Conservation (phyloP, 2,797 vertebrate species). For the Hyperoplus immaculatus region DNA sequence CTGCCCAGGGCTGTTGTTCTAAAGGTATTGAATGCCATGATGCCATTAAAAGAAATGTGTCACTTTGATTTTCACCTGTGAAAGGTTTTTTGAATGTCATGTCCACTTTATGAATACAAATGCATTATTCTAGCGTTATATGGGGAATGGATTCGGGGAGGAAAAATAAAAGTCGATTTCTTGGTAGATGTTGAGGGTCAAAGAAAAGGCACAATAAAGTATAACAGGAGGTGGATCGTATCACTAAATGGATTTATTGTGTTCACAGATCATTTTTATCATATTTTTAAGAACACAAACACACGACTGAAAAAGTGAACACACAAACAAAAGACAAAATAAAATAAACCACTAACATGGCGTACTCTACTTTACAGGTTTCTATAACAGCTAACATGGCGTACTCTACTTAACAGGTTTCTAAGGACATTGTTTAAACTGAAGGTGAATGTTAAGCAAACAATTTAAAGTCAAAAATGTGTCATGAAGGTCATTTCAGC, state of each 20-base stretch:
- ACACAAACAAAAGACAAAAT: too few relatives aligned
- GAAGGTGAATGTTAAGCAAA: too few relatives aligned
- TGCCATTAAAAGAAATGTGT: slow-evolving; percentile 22
- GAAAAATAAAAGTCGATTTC: slow-evolving; percentile 57
- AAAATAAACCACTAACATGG: too few relatives aligned
- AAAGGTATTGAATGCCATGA: slow-evolving; percentile 37
- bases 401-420: too few relatives aligned
- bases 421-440: too few relatives aligned
- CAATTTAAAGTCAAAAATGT: too few relatives aligned
- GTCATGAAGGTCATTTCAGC: too few relatives aligned
- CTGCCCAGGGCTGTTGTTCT: background rate
- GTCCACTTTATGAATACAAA: slow-evolving; percentile 74
- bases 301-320: too few relatives aligned
- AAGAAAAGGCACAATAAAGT: slow-evolving; percentile 28
- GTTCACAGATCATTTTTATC: background rate
- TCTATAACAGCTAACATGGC: too few relatives aligned
- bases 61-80: slow-evolving; percentile 57
- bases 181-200: slow-evolving; percentile 63
- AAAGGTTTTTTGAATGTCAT: slow-evolving; percentile 78
- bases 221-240: background rate
- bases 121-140: slow-evolving; percentile 27
- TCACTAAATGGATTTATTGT: background rate
- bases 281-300: too few relatives aligned
- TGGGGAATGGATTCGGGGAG: slow-evolving; percentile 8
- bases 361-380: too few relatives aligned